phyloP scores from a whole-genome alignment of 2,888 invertebrate genomes.

The Falcaria lacertinaria region DNA sequence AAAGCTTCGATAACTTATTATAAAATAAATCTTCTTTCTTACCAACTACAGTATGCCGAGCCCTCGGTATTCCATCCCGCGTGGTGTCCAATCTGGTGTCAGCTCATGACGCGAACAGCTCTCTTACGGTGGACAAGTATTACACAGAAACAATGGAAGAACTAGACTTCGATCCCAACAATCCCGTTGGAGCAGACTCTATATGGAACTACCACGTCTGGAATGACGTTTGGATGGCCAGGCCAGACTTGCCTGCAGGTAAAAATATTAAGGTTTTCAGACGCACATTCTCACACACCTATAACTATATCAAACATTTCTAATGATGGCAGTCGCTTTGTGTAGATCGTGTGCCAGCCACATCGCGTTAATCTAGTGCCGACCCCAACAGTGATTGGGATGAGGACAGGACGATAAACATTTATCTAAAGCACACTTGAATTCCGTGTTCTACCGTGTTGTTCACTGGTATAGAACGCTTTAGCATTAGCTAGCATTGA shows the following conservation, averaged over 20 bases:
- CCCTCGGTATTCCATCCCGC: slow-evolving; percentile 88
- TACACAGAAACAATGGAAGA: slow-evolving; percentile 83
- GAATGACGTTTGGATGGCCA: slow-evolving; percentile 93
- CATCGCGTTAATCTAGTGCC: too few relatives aligned
- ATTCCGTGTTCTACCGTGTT: too few relatives aligned
- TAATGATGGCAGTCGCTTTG: too few relatives aligned
- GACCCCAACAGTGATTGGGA: too few relatives aligned
- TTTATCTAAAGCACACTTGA: too few relatives aligned
- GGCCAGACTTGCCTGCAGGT: slow-evolving; percentile 86
- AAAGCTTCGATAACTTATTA: background rate
- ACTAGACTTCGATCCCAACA: slow-evolving; percentile 83
- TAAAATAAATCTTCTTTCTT: background rate
- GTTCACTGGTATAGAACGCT: too few relatives aligned
- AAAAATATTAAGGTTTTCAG: too few relatives aligned
- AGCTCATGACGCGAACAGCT: slow-evolving; percentile 90
- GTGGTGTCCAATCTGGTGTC: slow-evolving; percentile 91
- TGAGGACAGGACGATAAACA: too few relatives aligned
- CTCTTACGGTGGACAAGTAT: slow-evolving; percentile 89
- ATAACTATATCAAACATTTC: too few relatives aligned
- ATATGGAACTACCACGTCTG: slow-evolving; percentile 95
- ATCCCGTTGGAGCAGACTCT: slow-evolving; percentile 84
- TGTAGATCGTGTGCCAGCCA: too few relatives aligned
- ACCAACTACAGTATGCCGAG: slow-evolving; percentile 86
- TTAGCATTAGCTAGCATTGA: too few relatives aligned
- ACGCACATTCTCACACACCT: too few relatives aligned